phyloP scores from a whole-genome alignment of 2,888 invertebrate genomes.

The Notocelia uddmanniana region DNA sequence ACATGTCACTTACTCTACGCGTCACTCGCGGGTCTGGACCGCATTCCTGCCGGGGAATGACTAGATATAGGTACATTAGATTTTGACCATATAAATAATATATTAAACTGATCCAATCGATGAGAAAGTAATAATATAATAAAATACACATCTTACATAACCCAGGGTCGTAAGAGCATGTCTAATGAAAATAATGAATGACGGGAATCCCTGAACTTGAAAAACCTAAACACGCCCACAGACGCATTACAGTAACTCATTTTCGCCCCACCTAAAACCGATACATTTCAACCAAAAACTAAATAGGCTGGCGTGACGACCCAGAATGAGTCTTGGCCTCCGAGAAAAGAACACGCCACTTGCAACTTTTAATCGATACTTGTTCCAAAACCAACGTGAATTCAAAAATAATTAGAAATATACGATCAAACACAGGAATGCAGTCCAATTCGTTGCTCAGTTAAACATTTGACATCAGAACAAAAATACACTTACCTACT shows the following conservation, averaged over 20 bases:
- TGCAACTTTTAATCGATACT: too few relatives aligned
- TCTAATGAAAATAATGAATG: neutral
- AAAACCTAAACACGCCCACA: too few relatives aligned
- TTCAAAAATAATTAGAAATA: neutral
- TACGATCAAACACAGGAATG: constrained; percentile 55
- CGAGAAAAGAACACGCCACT: too few relatives aligned
- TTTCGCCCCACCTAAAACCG: too few relatives aligned
- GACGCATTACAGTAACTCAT: too few relatives aligned
- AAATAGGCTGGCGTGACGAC: too few relatives aligned
- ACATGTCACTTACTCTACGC: constrained; percentile 57
- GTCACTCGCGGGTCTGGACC: constrained; percentile 40
- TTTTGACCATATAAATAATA: neutral
- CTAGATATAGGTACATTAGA: constrained; percentile 27
- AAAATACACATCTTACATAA: neutral
- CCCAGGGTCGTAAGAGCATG: neutral
- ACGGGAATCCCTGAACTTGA: too few relatives aligned
- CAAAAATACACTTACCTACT: constrained; percentile 64
- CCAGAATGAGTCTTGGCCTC: too few relatives aligned
- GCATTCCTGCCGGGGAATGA: constrained; percentile 35
- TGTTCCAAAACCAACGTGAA: too few relatives aligned
- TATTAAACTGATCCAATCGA: too few relatives aligned
- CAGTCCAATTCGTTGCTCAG: constrained; percentile 71
- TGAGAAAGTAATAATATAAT: neutral
- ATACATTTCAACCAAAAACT: too few relatives aligned
- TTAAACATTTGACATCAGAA: constrained; percentile 70